phyloP scores from a whole-genome alignment of 2,888 invertebrate genomes.

The Drosophila paramelanica region DNA sequence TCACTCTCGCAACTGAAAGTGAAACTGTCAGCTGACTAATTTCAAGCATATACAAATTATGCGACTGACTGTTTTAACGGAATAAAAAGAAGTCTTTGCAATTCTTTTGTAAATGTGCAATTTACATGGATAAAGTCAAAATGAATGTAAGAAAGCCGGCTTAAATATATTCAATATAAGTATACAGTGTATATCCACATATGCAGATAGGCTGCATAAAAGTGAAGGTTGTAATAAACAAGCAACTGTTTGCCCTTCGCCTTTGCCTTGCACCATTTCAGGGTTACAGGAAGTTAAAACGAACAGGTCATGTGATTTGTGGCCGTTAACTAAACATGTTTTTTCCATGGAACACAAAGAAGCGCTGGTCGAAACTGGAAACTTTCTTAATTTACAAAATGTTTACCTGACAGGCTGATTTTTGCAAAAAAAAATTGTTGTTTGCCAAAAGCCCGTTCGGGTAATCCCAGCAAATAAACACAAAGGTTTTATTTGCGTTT shows the following conservation, averaged over 20 bases:
- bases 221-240: slow-evolving; percentile 45
- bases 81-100: not conserved
- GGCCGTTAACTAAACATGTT: slow-evolving; percentile 59
- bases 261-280: slow-evolving; percentile 60
- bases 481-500: slow-evolving; percentile 22
- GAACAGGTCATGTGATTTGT: slow-evolving; percentile 22
- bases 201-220: slow-evolving; percentile 27
- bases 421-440: slow-evolving; percentile 8
- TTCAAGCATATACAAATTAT: slow-evolving; percentile 39
- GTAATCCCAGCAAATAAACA: slow-evolving; percentile 15
- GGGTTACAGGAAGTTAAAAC: slow-evolving; percentile 64
- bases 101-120: slow-evolving; percentile 24
- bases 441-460: slow-evolving; percentile 13
- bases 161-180: slow-evolving; percentile 11
- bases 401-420: slow-evolving; percentile 17
- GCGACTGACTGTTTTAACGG: not conserved
- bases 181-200: not conserved
- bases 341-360: slow-evolving; percentile 29
- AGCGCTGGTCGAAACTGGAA: slow-evolving; percentile 20
- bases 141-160: slow-evolving; percentile 2
- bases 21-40: slow-evolving; percentile 66
- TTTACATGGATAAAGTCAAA: slow-evolving; percentile 2
- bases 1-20: slow-evolving; percentile 57
- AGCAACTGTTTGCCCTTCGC: slow-evolving; percentile 59
- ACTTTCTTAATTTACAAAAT: slow-evolving; percentile 57